phyloP scores from a whole-genome alignment of 2,888 invertebrate species.

The Metopia argyrocephala region DNA sequence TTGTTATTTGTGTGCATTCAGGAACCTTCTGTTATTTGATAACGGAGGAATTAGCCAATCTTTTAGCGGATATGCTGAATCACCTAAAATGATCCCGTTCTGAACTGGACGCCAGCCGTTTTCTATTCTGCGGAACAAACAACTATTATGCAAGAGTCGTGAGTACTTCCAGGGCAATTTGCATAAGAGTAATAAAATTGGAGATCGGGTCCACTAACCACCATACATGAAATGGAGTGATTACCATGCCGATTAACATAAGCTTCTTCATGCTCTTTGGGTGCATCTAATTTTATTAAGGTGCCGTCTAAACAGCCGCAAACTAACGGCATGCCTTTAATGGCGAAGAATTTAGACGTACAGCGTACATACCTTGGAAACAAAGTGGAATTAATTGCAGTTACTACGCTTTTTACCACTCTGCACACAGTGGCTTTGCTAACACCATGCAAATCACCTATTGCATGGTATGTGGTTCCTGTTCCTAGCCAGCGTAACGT shows the following conservation, averaged over 20 bases:
- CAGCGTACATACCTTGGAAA: slow-evolving; percentile 11
- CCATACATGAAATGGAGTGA: slow-evolving; percentile 27
- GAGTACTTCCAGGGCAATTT: slow-evolving; percentile 32
- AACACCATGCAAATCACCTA: slow-evolving; percentile 17
- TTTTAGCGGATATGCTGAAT: slow-evolving; percentile 22
- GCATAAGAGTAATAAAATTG: slow-evolving; percentile 35
- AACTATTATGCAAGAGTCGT: slow-evolving; percentile 25
- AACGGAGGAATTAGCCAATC: slow-evolving; percentile 9
- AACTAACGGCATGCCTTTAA: neutral
- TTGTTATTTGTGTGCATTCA: neutral
- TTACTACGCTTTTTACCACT: slow-evolving; percentile 13
- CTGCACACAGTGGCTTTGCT: slow-evolving; percentile 12
- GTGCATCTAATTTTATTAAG: too few relatives aligned
- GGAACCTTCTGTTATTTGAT: neutral
- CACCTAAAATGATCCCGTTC: slow-evolving; percentile 14
- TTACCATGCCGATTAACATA: too few relatives aligned
- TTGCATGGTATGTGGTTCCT: slow-evolving; percentile 13
- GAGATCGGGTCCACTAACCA: slow-evolving; percentile 31
- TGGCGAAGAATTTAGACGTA: neutral
- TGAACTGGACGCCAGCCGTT: slow-evolving; percentile 27
- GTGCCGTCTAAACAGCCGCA: too few relatives aligned
- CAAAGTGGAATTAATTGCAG: slow-evolving; percentile 10
- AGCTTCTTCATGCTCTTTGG: too few relatives aligned
- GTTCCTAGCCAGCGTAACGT: slow-evolving; percentile 21
- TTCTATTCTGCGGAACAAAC: slow-evolving; percentile 26